Percentiles rank a stretch among this genome's conserved stretches.
Evolutionary conservation across 2,113 vertebrate genomes (phyloP).

Genomic region (Pelecanoides urinatrix): DNA sequence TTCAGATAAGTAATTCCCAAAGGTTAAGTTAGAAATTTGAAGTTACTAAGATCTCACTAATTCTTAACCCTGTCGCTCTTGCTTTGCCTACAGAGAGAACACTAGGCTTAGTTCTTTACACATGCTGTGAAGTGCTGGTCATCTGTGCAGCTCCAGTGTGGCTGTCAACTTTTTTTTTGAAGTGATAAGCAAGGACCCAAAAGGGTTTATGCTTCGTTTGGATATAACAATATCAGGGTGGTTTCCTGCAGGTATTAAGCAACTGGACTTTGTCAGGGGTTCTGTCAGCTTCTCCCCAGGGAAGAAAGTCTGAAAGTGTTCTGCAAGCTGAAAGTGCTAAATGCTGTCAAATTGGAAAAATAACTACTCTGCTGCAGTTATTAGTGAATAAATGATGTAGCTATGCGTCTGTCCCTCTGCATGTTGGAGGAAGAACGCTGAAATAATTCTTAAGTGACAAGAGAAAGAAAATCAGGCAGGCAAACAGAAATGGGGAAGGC

Average conservation of each 20-base stretch:
- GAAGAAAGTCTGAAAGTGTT: not conserved
- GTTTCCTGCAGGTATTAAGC: not conserved
- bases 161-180: not conserved
- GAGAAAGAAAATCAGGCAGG: not conserved
- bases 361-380: not conserved
- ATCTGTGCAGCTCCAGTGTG: not conserved
- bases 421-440: not conserved
- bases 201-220: not conserved
- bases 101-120: not conserved
- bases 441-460: not conserved
- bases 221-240: not conserved
- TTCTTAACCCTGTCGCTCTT: not conserved
- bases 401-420: rapidly evolving
- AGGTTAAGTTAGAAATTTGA: not conserved
- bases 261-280: not conserved
- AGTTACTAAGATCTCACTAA: not conserved
- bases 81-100: not conserved
- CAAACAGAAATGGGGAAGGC: not conserved
- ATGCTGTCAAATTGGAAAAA: not conserved
- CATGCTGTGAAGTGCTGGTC: not conserved
- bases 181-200: not conserved
- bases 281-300: not conserved
- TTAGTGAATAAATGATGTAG: not conserved
- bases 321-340: not conserved
- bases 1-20: not conserved